Evolutionary conservation across 2,888 invertebrate genomes (phyloP).

Genomic region (Zaprionus lineosus): DNA sequence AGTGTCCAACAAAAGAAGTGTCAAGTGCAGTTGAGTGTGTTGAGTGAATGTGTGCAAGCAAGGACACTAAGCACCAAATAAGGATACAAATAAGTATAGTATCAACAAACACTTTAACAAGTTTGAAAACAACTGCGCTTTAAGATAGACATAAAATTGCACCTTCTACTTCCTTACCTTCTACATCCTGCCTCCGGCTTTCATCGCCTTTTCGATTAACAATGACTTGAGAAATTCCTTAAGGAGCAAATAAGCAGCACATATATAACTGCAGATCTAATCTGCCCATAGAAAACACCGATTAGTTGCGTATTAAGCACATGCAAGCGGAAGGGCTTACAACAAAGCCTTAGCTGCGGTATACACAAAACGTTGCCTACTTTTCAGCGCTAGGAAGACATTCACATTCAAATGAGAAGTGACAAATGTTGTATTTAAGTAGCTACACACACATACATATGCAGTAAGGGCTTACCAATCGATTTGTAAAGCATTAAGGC

Average conservation of each 20-base stretch:
- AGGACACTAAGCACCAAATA: constrained; percentile 7
- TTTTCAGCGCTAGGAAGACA: constrained; percentile 13
- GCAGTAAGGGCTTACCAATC: no score
- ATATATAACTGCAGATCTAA: constrained; percentile 24
- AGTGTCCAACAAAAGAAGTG: constrained; percentile 16
- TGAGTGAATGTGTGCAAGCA: neutral
- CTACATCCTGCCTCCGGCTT: neutral
- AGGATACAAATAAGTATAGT: no score
- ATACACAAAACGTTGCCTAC: constrained; percentile 18
- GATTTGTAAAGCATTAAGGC: no score
- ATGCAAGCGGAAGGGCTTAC: constrained; percentile 35
- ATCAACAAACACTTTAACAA: no score
- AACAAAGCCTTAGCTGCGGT: constrained; percentile 16
- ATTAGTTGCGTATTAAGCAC: constrained; percentile 47
- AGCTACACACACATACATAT: no score
- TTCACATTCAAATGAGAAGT: neutral
- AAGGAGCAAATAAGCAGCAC: constrained; percentile 8
- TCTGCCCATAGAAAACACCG: constrained; percentile 30
- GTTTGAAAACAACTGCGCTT: no score
- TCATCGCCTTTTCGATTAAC: constrained; percentile 2
- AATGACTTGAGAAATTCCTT: constrained; percentile 1
- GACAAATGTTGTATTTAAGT: no score
- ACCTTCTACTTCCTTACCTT: no score
- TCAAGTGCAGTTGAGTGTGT: neutral
- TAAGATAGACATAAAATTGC: no score